phyloP scores from a whole-genome alignment of 2,797 vertebrate genomes.

The Bufotes viridis region DNA sequence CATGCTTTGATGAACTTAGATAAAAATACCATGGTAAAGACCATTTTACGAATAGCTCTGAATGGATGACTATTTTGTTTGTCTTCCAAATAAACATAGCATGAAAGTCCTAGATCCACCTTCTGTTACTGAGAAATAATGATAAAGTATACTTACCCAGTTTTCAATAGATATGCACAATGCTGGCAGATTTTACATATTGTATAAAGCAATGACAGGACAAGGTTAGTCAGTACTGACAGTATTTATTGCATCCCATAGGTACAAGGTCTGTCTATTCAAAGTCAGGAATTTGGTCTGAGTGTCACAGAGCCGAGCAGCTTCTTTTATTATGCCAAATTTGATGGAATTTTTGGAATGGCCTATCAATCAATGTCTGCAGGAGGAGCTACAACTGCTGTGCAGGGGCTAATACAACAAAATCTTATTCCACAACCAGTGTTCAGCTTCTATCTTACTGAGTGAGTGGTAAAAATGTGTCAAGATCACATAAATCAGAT shows the following conservation, averaged over 20 bases:
- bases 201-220: neutral
- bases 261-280: conserved; percentile 70
- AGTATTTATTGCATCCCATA: conserved; percentile 49
- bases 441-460: conserved; percentile 72
- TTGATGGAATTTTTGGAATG: conserved; percentile 75
- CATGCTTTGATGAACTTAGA: no score
- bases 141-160: no score
- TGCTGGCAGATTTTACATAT: neutral
- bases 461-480: conserved; percentile 61
- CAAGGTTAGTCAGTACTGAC: neutral
- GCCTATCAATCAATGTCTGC: conserved; percentile 70
- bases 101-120: no score
- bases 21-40: no score
- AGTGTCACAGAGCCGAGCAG: conserved; percentile 72
- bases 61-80: no score
- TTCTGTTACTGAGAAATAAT: no score
- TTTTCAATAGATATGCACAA: neutral
- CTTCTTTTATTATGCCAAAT: conserved; percentile 70
- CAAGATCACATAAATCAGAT: neutral
- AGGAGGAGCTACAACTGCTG: conserved; percentile 69
- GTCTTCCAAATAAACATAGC: no score
- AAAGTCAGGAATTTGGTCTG: conserved; percentile 74
- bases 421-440: conserved; percentile 69
- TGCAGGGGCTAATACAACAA: conserved; percentile 67
- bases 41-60: no score